Conservation (phyloP, 2,888 invertebrate species). For the Meghimatium bilineatum region DNA sequence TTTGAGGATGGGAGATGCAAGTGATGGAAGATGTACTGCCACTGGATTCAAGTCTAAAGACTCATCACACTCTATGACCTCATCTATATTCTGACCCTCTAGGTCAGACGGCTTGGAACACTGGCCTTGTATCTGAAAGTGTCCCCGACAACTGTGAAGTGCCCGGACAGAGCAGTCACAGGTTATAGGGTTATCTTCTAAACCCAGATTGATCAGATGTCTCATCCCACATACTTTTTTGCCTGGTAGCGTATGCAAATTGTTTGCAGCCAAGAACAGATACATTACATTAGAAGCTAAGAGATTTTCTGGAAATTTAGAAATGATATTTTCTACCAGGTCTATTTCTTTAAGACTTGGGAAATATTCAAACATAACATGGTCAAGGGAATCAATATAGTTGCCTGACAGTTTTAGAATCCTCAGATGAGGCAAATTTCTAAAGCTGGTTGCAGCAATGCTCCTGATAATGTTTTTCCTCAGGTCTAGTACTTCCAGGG, state of each 20-base stretch:
- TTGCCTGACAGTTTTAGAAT: not conserved
- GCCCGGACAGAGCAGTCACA: conserved; percentile 49
- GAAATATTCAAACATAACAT: not conserved
- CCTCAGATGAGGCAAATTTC: conserved; percentile 19
- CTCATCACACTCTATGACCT: not conserved
- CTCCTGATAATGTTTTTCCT: not conserved
- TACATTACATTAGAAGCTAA: conserved; percentile 4
- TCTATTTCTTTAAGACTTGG: not conserved
- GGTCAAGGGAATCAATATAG: not conserved
- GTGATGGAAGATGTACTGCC: not conserved
- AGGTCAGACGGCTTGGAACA: not conserved
- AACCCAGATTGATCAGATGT: conserved; percentile 33
- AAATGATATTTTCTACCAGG: conserved; percentile 28
- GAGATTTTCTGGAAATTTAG: conserved; percentile 2
- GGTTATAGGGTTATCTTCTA: conserved; percentile 47
- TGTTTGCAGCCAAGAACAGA: conserved; percentile 48
- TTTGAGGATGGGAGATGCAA: not conserved
- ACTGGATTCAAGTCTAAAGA: not conserved
- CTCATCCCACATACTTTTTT: conserved; percentile 37
- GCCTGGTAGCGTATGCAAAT: conserved; percentile 36
- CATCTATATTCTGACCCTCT: not conserved
- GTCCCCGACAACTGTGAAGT: conserved; percentile 27
- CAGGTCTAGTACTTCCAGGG: conserved; percentile 20
- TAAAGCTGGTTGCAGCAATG: not conserved
- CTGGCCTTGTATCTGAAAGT: not conserved